Percentiles rank a stretch among this genome's conserved stretches.
Conservation (phyloP, 1,140 invertebrate genomes). For the Cyrtorhinus lividipennis region DNA sequence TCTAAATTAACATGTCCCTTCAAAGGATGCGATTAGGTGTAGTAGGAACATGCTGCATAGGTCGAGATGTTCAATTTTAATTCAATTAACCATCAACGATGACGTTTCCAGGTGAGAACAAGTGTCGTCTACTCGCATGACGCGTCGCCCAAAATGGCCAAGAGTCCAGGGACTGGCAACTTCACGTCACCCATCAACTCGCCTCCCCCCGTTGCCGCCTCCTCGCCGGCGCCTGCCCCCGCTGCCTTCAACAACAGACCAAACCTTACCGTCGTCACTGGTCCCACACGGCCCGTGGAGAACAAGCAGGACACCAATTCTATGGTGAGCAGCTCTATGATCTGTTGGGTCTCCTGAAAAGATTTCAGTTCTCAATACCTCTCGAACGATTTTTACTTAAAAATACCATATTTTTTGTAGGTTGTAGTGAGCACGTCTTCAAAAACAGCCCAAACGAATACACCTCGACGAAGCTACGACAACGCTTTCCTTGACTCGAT, state of each 20-base stretch:
- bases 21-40: too few relatives aligned
- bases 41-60: too few relatives aligned
- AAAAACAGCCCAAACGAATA: constrained; percentile 4
- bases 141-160: constrained; percentile 15
- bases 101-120: constrained; percentile 16
- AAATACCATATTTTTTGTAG: too few relatives aligned
- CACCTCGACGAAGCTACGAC: constrained; percentile 19
- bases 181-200: constrained; percentile 7
- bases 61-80: too few relatives aligned
- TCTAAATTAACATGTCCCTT: too few relatives aligned
- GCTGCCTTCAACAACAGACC: constrained; percentile 24
- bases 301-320: constrained; percentile 1
- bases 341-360: too few relatives aligned
- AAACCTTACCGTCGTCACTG: constrained; percentile 26
- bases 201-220: neutral
- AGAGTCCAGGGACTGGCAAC: neutral
- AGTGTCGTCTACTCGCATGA: constrained; percentile 19
- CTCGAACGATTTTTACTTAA: too few relatives aligned
- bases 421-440: constrained; percentile 1
- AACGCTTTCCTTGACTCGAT: constrained; percentile 27
- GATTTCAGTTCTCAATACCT: too few relatives aligned
- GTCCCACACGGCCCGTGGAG: constrained; percentile 14
- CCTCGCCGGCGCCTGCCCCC: constrained; percentile 13
- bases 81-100: too few relatives aligned
- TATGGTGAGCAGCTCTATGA: neutral